Percentiles rank a stretch among this genome's conserved stretches.
Evolutionary conservation across 1,140 invertebrate species (phyloP).

Genomic region (Tetramorium parvispinum): DNA sequence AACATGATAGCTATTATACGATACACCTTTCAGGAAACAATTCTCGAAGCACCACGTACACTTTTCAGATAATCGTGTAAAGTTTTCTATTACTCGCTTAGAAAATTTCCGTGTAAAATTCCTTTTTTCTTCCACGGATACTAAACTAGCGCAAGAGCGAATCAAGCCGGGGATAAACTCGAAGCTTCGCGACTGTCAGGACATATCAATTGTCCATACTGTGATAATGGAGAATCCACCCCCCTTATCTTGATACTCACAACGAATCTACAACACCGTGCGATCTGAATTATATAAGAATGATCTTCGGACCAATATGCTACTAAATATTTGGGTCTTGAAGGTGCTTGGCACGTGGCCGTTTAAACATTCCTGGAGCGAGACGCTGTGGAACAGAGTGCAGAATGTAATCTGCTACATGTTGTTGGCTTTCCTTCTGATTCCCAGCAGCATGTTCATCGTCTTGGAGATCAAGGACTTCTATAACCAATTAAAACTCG

Average conservation of each 20-base stretch:
- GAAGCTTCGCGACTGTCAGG: constrained; percentile 3
- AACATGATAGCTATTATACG: constrained; percentile 26
- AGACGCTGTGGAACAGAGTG: background rate
- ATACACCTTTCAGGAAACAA: constrained; percentile 14
- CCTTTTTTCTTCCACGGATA: background rate
- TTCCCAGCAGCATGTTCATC: constrained; percentile 35
- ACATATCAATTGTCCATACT: background rate
- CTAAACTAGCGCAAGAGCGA: constrained; percentile 28
- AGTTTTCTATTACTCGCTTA: background rate
- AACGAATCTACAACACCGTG: background rate
- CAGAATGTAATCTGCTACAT: constrained; percentile 1
- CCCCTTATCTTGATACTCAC: background rate
- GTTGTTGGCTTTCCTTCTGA: constrained; percentile 51
- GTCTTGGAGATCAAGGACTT: constrained; percentile 72
- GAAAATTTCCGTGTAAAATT: background rate
- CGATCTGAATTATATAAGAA: constrained; percentile 3
- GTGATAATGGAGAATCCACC: background rate
- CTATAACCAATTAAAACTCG: constrained; percentile 71
- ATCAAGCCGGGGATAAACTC: background rate
- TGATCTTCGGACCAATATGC: constrained; percentile 6
- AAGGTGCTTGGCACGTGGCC: constrained; percentile 58
- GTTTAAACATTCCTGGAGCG: background rate
- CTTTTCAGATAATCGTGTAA: constrained; percentile 7
- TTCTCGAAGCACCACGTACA: background rate
- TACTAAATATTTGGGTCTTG: constrained; percentile 23